Conservation (phyloP, 2,888 invertebrate species). For the Crioceris asparagi region DNA sequence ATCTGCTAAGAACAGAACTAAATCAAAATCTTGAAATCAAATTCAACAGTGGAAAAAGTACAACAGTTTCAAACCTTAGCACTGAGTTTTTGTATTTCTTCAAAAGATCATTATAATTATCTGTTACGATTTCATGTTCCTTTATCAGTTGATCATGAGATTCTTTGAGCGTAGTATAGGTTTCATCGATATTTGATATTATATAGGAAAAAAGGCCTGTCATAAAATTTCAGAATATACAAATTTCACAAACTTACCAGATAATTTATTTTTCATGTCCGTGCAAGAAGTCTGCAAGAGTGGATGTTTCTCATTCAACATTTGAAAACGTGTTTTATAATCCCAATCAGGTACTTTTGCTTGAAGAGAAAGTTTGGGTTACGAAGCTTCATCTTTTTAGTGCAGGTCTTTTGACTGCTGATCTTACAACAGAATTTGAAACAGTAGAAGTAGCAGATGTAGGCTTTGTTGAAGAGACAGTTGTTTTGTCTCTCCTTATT, state of each 20-base stretch:
- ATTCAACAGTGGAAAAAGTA: no score
- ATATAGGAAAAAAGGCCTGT: background rate
- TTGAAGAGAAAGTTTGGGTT: conserved; percentile 20
- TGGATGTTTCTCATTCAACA: conserved; percentile 50
- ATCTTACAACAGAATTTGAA: no score
- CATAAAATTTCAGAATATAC: background rate
- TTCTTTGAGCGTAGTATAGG: no score
- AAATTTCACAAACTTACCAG: conserved; percentile 13
- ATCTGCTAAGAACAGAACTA: conserved; percentile 36
- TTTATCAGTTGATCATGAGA: background rate
- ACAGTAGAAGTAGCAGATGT: no score
- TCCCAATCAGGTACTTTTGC: conserved; percentile 26
- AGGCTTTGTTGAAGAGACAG: no score
- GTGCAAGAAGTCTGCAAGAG: conserved; percentile 43
- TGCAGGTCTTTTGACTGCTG: conserved; percentile 5
- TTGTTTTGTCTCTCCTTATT: no score
- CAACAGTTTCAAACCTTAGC: no score
- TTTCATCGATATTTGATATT: conserved; percentile 1
- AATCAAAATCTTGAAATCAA: conserved; percentile 47
- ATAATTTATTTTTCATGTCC: conserved; percentile 38
- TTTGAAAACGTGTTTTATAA: conserved; percentile 48
- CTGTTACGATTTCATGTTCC: background rate
- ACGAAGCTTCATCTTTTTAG: conserved; percentile 14
- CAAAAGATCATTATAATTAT: no score
- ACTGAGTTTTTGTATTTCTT: no score